Conservation (phyloP, 2,113 vertebrate species). For the Lagenorhynchus albirostris region DNA sequence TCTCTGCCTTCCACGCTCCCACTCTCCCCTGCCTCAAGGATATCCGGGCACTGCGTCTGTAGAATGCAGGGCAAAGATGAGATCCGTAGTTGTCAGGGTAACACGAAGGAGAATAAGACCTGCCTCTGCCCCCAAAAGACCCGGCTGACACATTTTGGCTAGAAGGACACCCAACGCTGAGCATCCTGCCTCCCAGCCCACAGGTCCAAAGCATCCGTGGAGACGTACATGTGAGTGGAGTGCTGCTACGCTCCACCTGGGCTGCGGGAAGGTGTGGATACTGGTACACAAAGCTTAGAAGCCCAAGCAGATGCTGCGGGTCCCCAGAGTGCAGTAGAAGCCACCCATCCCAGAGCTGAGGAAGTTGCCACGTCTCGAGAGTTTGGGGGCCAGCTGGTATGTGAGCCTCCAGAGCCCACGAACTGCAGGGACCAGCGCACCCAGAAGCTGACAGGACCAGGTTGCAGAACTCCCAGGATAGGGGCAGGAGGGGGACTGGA, state of each 20-base stretch:
- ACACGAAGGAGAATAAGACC: accelerated
- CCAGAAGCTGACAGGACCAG: not conserved
- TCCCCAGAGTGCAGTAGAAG: accelerated
- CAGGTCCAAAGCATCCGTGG: not conserved
- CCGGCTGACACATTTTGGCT: too few species aligned
- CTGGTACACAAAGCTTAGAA: accelerated
- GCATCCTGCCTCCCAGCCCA: not conserved
- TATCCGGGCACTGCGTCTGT: accelerated
- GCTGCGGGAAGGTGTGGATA: accelerated
- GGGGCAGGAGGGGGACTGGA: not conserved
- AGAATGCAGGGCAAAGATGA: accelerated
- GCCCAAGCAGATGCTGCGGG: accelerated
- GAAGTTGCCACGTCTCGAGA: accelerated
- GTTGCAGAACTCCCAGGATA: accelerated
- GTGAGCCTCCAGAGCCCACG: not conserved
- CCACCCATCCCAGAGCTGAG: not conserved
- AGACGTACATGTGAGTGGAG: not conserved
- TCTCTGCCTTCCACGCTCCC: not conserved
- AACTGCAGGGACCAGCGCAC: accelerated
- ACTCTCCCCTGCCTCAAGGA: accelerated
- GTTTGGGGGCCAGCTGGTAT: accelerated
- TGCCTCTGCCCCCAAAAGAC: not conserved
- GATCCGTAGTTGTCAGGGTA: accelerated
- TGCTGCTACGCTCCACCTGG: accelerated
- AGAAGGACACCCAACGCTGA: accelerated